Conservation (phyloP, 2,113 vertebrate species). For the Spea bombifrons region DNA sequence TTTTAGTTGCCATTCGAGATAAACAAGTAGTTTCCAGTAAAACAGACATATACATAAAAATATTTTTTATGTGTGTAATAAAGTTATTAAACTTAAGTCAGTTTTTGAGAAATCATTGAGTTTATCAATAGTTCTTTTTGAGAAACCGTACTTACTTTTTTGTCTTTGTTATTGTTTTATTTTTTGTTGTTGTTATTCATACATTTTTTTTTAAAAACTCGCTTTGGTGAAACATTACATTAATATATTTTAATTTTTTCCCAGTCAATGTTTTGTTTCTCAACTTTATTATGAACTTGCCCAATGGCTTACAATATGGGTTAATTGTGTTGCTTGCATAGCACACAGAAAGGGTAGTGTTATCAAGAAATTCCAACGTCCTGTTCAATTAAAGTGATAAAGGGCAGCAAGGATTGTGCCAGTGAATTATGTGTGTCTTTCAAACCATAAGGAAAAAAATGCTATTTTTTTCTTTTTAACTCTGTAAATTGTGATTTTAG, state of each 20-base stretch:
- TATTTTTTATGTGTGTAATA: too few relatives aligned
- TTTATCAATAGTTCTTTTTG: too few relatives aligned
- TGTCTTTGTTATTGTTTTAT: slow-evolving; percentile 61
- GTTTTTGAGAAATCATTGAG: too few relatives aligned
- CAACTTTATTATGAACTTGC: not conserved
- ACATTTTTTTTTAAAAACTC: slow-evolving; percentile 9
- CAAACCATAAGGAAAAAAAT: slow-evolving; percentile 5
- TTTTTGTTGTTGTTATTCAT: too few relatives aligned
- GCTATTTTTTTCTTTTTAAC: slow-evolving; percentile 9
- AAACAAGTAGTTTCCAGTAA: too few relatives aligned
- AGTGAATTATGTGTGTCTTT: slow-evolving; percentile 25
- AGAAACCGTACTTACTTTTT: slow-evolving; percentile 54
- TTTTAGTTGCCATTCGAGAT: too few relatives aligned
- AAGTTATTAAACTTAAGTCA: too few relatives aligned
- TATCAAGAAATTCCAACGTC: slow-evolving; percentile 39
- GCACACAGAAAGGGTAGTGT: slow-evolving; percentile 9
- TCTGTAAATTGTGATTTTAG: slow-evolving; percentile 21
- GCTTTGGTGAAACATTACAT: not conserved
- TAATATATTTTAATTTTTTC: not conserved
- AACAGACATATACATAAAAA: too few relatives aligned
- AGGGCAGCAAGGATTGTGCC: slow-evolving; percentile 19
- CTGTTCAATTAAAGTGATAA: slow-evolving; percentile 34
- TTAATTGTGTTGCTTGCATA: not conserved
- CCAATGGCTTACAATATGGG: not conserved
- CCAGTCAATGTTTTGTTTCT: not conserved